Evolutionary conservation across 2,113 vertebrate genomes (phyloP), one percentile per base, ranked within the genome.

Genomic region (Apaloderma vittatum): DNA sequence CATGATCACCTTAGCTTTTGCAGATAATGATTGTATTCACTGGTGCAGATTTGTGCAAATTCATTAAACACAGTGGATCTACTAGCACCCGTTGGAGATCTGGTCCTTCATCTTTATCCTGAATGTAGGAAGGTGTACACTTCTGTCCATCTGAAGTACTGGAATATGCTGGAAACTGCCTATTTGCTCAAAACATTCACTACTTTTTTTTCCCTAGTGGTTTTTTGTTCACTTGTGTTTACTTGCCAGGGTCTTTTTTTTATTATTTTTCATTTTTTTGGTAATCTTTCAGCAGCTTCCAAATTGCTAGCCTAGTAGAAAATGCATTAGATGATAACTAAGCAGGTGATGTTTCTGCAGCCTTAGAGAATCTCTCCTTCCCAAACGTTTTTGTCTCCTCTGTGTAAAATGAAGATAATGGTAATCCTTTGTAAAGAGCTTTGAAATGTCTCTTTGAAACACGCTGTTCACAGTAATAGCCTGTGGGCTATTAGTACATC

Each of bases 371-470:
- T 62, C 51, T 62, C 52, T 71, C 63, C 22, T 75, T 94, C 52
- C 45, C 57, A 45, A 86, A 68, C 52, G 11, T 45, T 95, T 86
- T 94, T 91, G 43, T 93, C 89, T 81, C 49, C 61, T 72, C 34
- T 74, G 61, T 96, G 94, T 89, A 87, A 93, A 95, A 91, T 46
- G 48, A 49, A 91, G 84, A 91, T 89, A 85, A 91, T 78, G 40
- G 14, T 78, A 96, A 87, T 85, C 76, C 76, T 91, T 78, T 86
- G 61, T 72, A 87, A 91, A 92, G 58, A 63, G 57, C 94, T 94
- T 96, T 87, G 80, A 87, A 91, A 92, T 55, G 34, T 86, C 29
- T 79, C 9, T 83, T 88, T 93, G 79, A 84, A 84, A 67, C 51
- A 22, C 32, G 45, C 43, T 71, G 55, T 54, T 86, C 75, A 46